Evolutionary conservation across 2,888 invertebrate genomes (phyloP), one percentile per base, ranked within the genome.

Genomic region (Microctonus brassicae): DNA sequence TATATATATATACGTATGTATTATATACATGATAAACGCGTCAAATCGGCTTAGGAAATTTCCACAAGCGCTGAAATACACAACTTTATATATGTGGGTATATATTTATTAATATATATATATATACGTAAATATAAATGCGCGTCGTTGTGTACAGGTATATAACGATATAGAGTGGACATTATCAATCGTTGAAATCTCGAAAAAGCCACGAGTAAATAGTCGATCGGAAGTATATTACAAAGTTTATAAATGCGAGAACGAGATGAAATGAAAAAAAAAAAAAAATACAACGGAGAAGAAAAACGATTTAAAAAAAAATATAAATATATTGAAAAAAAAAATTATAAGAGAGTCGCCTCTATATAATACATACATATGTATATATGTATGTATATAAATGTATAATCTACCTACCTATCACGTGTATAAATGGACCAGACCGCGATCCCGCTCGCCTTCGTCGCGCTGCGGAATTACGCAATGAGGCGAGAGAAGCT

Each of bases 361-460:
- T 13, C n/a, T 26, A 29, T 24, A 26, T 9, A 13, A 57, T 57
- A 57, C 39, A 20, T 33, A 47, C 62, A 62, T 75, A 73, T 74
- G 71, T 78, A 77, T 78, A 53, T 68, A 36, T 42, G 68, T 53
- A 58, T 67, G 67, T 73, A n/a, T n/a, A n/a, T n/a, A n/a, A n/a
- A 76, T 70, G 61, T 73, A 72, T 74, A 76, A 76, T 77, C 77
- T 76, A 76, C 72, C 75, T 77, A 76, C 73, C 77, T 75, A 76
- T 77, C 77, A 72, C 71, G 76, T 77, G 76, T 77, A 82, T 82
- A 85, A 85, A 85, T 83, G 80, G 82, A 82, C 80, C 83, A 81
- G 81, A 83, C 83, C 75, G 79, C 80, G 82, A 85, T 86, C 85
- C 79, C 80, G 86, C 83, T 85, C 81, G 83, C 84, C 86, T 86